Percentiles rank a stretch among this genome's conserved stretches.
phyloP scores from a whole-genome alignment of 2,113 vertebrate species.

The Aptenodytes patagonicus region DNA sequence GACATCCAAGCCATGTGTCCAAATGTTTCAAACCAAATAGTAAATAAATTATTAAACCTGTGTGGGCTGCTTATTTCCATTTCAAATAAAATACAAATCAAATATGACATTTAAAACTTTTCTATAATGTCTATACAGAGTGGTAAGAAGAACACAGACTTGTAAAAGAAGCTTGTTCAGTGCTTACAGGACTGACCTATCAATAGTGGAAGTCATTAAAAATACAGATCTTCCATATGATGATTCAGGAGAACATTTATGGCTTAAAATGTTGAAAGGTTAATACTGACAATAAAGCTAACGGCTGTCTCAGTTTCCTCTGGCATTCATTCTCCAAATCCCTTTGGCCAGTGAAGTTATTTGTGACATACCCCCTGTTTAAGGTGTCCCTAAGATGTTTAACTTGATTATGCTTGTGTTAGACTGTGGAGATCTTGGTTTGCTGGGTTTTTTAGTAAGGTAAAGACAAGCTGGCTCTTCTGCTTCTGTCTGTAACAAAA shows the following conservation, averaged over 20 bases:
- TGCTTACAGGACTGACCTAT: background rate
- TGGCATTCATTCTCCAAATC: background rate
- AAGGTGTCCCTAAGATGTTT: background rate
- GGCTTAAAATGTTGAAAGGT: background rate
- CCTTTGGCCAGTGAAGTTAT: background rate
- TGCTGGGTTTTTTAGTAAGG: background rate
- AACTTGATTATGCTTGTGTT: background rate
- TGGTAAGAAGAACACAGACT: background rate
- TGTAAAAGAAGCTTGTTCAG: background rate
- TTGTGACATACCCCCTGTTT: background rate
- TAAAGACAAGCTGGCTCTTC: background rate
- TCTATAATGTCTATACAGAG: background rate
- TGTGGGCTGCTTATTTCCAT: constrained; percentile 5
- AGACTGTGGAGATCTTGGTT: background rate
- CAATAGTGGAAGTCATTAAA: background rate
- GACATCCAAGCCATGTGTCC: background rate
- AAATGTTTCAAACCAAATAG: constrained; percentile 1
- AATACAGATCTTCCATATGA: background rate
- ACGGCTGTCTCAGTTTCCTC: background rate
- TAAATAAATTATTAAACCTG: constrained; percentile 41
- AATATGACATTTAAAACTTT: constrained; percentile 31
- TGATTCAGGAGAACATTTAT: background rate
- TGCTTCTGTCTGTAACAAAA: background rate
- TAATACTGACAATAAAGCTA: background rate
- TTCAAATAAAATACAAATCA: constrained; percentile 28